Percentiles rank a stretch among this genome's conserved stretches.
Conservation (phyloP, 2,797 vertebrate genomes). For the Borostomias antarcticus region DNA sequence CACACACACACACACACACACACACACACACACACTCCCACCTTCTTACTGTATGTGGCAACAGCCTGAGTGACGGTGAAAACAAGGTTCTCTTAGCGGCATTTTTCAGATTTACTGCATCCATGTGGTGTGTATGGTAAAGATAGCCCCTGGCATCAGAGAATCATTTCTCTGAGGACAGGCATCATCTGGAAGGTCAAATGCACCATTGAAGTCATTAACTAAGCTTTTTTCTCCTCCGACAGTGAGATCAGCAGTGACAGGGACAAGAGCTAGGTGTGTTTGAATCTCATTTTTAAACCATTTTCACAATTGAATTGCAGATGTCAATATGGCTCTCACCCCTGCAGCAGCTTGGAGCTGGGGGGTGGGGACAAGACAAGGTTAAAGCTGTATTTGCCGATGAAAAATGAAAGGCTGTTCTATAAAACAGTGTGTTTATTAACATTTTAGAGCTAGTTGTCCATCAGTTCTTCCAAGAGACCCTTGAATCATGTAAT, state of each 20-base stretch:
- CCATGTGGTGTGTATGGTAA: slow-evolving; percentile 16
- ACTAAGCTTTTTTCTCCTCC: slow-evolving; percentile 47
- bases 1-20: background rate
- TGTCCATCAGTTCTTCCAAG: slow-evolving; percentile 59
- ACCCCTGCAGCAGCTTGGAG: slow-evolving; percentile 35
- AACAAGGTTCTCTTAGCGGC: slow-evolving; percentile 35
- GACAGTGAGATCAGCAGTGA: slow-evolving; percentile 54
- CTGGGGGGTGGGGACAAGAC: slow-evolving; percentile 18
- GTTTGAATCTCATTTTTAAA: slow-evolving; percentile 54
- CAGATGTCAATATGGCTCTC: slow-evolving; percentile 55
- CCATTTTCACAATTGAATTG: slow-evolving; percentile 63
- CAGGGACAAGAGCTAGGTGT: slow-evolving; percentile 54
- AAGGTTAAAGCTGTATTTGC: slow-evolving; percentile 69
- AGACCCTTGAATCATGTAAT: slow-evolving; percentile 68
- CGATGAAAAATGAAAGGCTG: slow-evolving; percentile 56
- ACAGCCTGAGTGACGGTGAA: slow-evolving; percentile 25
- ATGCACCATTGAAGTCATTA: slow-evolving; percentile 49
- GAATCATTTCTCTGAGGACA: slow-evolving; percentile 45
- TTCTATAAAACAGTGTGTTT: slow-evolving; percentile 62
- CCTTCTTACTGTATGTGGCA: background rate
- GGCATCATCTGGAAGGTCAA: slow-evolving; percentile 60
- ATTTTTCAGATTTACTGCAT: slow-evolving; percentile 28
- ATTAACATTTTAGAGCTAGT: slow-evolving; percentile 63
- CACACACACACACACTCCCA: background rate
- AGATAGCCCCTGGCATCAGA: slow-evolving; percentile 27